These are phyloP conservation scores for Ptyas mucosa DNA, from an alignment of 2,113 vertebrate genomes.

Conservation along the genomic window DNA sequence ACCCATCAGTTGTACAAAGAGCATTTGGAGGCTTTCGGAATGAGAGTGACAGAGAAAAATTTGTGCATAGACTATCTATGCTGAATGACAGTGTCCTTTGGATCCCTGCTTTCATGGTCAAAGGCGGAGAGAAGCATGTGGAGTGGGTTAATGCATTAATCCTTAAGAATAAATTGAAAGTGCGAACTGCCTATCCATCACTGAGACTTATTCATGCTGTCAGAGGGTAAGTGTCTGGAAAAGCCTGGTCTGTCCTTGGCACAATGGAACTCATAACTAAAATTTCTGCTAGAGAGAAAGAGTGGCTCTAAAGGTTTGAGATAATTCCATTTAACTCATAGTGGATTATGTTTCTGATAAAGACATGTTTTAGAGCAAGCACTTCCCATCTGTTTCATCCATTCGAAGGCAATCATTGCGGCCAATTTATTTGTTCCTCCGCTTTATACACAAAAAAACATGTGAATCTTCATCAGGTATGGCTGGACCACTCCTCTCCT, in stretches of 20 bases:
- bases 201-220: constrained; percentile 86
- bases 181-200: constrained; percentile 84
- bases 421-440: not conserved
- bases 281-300: constrained; percentile 37
- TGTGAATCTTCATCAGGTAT: not conserved
- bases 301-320: constrained; percentile 13
- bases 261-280: constrained; percentile 50
- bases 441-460: not conserved
- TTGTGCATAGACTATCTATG: constrained; percentile 80
- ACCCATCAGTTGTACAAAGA: constrained; percentile 88
- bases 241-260: constrained; percentile 65
- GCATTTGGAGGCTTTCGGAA: constrained; percentile 83
- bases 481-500: not conserved
- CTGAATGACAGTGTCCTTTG: constrained; percentile 89
- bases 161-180: constrained; percentile 81
- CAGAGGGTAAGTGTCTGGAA: constrained; percentile 84
- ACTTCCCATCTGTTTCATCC: constrained; percentile 24
- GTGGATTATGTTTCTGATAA: constrained; percentile 32
- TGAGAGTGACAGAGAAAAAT: constrained; percentile 80
- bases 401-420: constrained; percentile 6
- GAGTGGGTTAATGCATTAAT: constrained; percentile 85
- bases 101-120: constrained; percentile 92
- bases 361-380: constrained; percentile 28
- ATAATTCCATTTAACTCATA: constrained; percentile 38
- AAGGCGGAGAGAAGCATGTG: constrained; percentile 87